Evolutionary conservation across 2,113 vertebrate species (phyloP).

Genomic region (Lycocorax pyrrhopterus): DNA sequence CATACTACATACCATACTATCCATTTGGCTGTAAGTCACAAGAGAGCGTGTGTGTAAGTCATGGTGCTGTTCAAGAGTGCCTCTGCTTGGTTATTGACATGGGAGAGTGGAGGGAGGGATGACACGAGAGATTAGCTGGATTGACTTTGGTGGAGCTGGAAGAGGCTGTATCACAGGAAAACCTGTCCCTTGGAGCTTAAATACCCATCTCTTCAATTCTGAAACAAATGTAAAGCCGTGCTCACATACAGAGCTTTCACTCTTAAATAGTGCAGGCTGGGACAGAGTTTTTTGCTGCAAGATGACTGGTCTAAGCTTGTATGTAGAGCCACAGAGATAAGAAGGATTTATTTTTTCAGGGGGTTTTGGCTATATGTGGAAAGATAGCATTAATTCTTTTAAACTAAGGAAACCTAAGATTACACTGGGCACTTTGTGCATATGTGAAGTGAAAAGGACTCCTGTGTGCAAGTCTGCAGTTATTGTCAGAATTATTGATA

Average conservation of each 20-base stretch:
- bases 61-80: background rate
- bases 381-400: background rate
- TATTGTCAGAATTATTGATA: background rate
- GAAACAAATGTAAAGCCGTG: background rate
- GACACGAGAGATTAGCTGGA: background rate
- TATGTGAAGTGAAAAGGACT: background rate
- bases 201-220: background rate
- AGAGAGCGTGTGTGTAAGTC: accelerated
- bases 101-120: background rate
- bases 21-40: background rate
- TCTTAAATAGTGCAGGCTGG: background rate
- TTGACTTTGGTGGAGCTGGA: background rate
- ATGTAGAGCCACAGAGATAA: background rate
- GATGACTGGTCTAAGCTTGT: background rate
- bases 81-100: background rate
- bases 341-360: background rate
- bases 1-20: background rate
- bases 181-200: background rate
- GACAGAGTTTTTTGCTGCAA: background rate
- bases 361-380: background rate
- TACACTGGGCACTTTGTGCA: background rate
- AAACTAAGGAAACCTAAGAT: background rate
- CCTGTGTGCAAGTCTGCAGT: background rate
- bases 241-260: background rate
- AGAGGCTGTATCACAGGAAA: background rate